Base-by-base conservation (phyloP, 2,797 vertebrate genomes). In the Pantherophis alleghaniensis region DNA sequence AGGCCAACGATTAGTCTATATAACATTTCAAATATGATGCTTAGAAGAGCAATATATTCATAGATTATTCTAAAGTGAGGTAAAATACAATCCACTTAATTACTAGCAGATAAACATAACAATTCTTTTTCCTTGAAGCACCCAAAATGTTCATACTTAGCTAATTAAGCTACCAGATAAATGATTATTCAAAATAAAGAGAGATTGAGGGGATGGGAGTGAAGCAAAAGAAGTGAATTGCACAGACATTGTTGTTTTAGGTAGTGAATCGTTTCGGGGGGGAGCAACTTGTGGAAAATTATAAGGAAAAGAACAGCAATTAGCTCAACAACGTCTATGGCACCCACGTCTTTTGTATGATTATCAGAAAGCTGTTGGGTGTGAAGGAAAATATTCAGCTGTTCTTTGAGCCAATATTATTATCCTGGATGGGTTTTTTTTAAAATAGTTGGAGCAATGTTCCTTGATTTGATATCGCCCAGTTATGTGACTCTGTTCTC, bases 101-200 rank as follows among this genome's bases (percentile, higher is more conserved):
- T 96, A 94, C 93, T 90, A 94, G 57, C 47, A 55, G 95, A 90
- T 94, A 97, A 97, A 95, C 94, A 96, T 92, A 94, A 89, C 93
- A 90, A 95, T 96, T 96, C 93, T 96, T 95, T 66, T 93, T 95
- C 92, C 86, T 89, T 93, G 95, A 95, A 96, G 95, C 92, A 94
- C 89, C 91, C 51, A 69, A 95, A 94, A 93, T 0, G 1, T 96
- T 97, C 92, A 59, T 97, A 97, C 96, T 96, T 96, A 95, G 90
- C 95, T 97, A 95, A 97, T 97, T 97, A 96, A 97, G 91, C 94
- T 53, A 92, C 90, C 66, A 9, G 90, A 95, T 92, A 96, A 96
- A 92, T 86, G 86, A 94, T 97, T 95, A 95, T 96, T 97, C 95
- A 95, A 88, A 94, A 94, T 95, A 94, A 96, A 95, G 94, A 93